A percentile compares a stretch with the other conserved stretches of the same genome.
Evolutionary conservation across 2,888 invertebrate genomes (phyloP).

Genomic region (Galeopsomyia nigrocyanea): DNA sequence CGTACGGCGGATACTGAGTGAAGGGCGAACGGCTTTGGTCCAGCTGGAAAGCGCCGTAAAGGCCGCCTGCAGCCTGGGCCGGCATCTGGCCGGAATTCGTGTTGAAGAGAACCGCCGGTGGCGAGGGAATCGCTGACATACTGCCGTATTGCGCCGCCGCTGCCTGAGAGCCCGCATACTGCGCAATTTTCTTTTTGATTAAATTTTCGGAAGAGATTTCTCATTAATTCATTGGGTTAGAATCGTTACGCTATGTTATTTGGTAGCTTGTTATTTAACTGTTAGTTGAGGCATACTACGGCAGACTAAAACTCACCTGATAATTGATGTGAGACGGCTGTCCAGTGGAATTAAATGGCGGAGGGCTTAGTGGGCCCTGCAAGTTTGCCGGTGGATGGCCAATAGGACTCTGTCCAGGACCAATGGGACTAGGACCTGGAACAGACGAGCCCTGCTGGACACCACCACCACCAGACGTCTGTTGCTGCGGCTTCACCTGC

Average conservation of each 20-base stretch:
- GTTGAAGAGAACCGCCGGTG: slow-evolving; percentile 85
- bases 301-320: slow-evolving; percentile 71
- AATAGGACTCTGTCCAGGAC: slow-evolving; percentile 66
- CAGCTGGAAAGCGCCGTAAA: slow-evolving; percentile 87
- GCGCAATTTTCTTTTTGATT: slow-evolving; percentile 46
- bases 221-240: too few relatives aligned
- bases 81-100: slow-evolving; percentile 78
- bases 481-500: slow-evolving; percentile 88
- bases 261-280: too few relatives aligned
- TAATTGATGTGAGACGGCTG: slow-evolving; percentile 76
- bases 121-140: slow-evolving; percentile 89
- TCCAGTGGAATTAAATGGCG: slow-evolving; percentile 72
- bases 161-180: slow-evolving; percentile 65
- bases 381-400: slow-evolving; percentile 77
- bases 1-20: slow-evolving; percentile 83
- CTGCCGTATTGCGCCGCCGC: slow-evolving; percentile 78
- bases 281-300: too few relatives aligned
- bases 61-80: slow-evolving; percentile 76
- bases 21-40: slow-evolving; percentile 85
- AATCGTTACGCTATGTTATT: too few relatives aligned
- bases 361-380: slow-evolving; percentile 70
- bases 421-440: slow-evolving; percentile 67
- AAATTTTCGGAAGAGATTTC: too few relatives aligned
- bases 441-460: slow-evolving; percentile 68
- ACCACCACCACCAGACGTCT: slow-evolving; percentile 68